phyloP scores from a whole-genome alignment of 2,113 vertebrate genomes.

The Urocitellus parryii region DNA sequence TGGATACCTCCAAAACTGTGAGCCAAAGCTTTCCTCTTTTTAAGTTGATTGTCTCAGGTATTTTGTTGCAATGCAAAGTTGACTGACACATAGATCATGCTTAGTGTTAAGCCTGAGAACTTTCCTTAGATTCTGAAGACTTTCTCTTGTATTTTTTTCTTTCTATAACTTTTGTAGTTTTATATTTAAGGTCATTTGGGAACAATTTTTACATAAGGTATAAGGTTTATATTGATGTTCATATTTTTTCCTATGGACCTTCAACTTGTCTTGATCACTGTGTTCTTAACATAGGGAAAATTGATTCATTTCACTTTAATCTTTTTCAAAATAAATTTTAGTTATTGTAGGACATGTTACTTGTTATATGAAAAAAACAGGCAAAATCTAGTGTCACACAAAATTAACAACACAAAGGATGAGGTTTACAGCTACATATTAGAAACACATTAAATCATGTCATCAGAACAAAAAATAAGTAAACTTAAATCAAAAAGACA shows the following conservation, averaged over 20 bases:
- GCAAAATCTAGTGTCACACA: background rate
- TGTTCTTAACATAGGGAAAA: background rate
- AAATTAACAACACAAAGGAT: background rate
- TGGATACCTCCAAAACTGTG: no score
- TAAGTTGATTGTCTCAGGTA: no score
- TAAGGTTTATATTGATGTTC: background rate
- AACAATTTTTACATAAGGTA: background rate
- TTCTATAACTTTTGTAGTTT: background rate
- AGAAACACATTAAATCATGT: background rate
- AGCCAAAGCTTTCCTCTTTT: no score
- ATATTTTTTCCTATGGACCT: no score
- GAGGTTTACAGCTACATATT: background rate
- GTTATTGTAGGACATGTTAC: background rate
- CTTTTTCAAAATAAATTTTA: background rate
- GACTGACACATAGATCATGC: background rate
- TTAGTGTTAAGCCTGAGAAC: background rate
- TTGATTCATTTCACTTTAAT: background rate
- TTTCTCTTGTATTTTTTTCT: background rate
- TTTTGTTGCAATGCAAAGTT: background rate
- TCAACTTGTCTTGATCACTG: background rate
- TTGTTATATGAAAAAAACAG: background rate
- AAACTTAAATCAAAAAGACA: background rate
- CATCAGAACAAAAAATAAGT: background rate
- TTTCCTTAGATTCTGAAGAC: background rate
- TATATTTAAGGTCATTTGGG: background rate